These are phyloP conservation scores for Prochilodus magdalenae DNA, from an alignment of 2,113 vertebrate genomes.

Conservation along the genomic window DNA sequence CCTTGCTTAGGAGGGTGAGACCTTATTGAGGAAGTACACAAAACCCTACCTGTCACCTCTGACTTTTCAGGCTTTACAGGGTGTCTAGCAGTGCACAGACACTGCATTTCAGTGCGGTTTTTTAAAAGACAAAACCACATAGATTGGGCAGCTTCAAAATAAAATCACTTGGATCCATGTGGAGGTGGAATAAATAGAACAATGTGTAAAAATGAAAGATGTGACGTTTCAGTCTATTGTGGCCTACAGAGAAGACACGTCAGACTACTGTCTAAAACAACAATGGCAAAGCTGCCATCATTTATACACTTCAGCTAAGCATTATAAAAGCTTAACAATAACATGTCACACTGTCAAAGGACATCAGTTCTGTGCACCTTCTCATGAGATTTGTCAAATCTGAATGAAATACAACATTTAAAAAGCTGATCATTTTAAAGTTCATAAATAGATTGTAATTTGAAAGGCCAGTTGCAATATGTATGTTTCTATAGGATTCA, in stretches of 20 bases:
- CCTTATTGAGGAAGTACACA: too few relatives aligned
- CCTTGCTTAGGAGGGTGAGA: too few relatives aligned
- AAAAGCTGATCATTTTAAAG: background rate
- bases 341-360: background rate
- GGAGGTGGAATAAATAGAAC: background rate
- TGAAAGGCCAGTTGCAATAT: background rate
- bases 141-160: background rate
- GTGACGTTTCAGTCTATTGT: background rate
- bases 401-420: background rate
- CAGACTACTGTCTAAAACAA: background rate
- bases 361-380: background rate
- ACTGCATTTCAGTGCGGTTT: too few relatives aligned
- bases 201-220: background rate
- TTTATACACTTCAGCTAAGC: background rate
- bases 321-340: background rate
- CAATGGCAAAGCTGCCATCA: background rate
- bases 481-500: too few relatives aligned
- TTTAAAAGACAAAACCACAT: too few relatives aligned
- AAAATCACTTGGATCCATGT: background rate
- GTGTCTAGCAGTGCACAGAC: too few relatives aligned
- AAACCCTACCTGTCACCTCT: too few relatives aligned
- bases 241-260: background rate
- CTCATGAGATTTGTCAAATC: background rate
- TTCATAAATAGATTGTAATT: background rate
- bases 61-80: too few relatives aligned